Percentiles rank a stretch among this genome's conserved stretches.
Evolutionary conservation across 2,888 invertebrate species (phyloP).

Genomic region (Plemyria rubiginata): DNA sequence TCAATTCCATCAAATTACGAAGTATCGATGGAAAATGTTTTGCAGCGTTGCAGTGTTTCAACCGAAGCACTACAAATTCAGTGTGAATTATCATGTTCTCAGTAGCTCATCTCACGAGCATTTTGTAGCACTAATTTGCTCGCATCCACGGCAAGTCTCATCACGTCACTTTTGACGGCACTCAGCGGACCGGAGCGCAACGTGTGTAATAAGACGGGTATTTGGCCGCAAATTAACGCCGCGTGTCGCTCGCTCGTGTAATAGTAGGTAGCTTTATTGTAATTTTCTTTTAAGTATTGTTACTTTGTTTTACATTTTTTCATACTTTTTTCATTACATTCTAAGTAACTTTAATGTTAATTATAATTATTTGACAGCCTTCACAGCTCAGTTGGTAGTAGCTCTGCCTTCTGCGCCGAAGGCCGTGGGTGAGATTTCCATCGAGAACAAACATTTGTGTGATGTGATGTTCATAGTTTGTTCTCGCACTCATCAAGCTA

Average conservation of each 20-base stretch:
- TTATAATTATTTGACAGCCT: too few relatives aligned
- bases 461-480: too few relatives aligned
- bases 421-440: too few relatives aligned
- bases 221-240: conserved; percentile 73
- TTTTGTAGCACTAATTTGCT: conserved; percentile 27
- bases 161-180: conserved; percentile 62
- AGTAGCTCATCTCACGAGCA: conserved; percentile 12
- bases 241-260: conserved; percentile 42
- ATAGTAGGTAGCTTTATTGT: conserved; percentile 20
- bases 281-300: conserved; percentile 6
- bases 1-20: too few relatives aligned
- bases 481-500: too few relatives aligned
- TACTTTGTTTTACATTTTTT: conserved; percentile 5
- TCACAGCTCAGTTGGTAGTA: too few relatives aligned
- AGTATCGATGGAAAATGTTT: too few relatives aligned
- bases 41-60: not conserved
- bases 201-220: conserved; percentile 79
- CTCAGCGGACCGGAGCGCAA: conserved; percentile 67
- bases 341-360: too few relatives aligned
- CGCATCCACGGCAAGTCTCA: conserved; percentile 32
- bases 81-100: conserved; percentile 9
- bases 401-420: too few relatives aligned
- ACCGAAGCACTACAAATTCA: conserved; percentile 1
- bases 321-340: too few relatives aligned
- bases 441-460: too few relatives aligned